Percentiles rank a stretch among this genome's conserved stretches.
Evolutionary conservation across 2,888 invertebrate genomes (phyloP).

Genomic region (Bursaphelenchus okinawaensis): DNA sequence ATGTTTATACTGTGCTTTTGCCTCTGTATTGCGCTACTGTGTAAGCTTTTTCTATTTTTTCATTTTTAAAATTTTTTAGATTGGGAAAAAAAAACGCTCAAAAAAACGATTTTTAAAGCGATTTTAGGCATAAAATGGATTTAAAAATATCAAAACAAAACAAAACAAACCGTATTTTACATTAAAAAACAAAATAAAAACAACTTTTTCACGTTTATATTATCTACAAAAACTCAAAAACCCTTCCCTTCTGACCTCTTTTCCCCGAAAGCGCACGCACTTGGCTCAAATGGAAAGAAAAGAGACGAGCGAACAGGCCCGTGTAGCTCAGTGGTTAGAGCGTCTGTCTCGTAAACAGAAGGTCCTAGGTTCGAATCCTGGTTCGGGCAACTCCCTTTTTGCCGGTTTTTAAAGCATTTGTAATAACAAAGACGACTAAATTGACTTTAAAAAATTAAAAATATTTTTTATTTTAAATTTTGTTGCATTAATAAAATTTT

Average conservation of each 20-base stretch:
- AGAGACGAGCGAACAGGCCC: neutral
- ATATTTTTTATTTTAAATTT: no score
- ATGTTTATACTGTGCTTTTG: neutral
- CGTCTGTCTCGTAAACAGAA: slow-evolving; percentile 51
- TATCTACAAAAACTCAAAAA: neutral
- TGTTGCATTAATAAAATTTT: no score
- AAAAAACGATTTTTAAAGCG: neutral
- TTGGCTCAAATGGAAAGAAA: neutral
- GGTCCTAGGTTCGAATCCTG: slow-evolving; percentile 24
- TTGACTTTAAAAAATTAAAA: no score
- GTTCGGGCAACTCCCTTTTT: neutral
- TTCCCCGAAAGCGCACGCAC: neutral
- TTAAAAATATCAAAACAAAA: neutral
- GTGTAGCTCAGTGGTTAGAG: slow-evolving; percentile 24
- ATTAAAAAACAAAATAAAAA: neutral
- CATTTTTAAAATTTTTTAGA: neutral
- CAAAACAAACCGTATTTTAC: neutral
- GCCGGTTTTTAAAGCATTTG: neutral
- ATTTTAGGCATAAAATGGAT: neutral
- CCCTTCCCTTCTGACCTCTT: neutral
- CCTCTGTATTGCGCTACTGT: slow-evolving; percentile 15
- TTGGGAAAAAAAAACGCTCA: no score
- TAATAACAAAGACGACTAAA: no score
- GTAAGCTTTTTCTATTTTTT: slow-evolving; percentile 3
- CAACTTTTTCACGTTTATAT: no score